Evolutionary conservation across 2,888 invertebrate species (phyloP), one percentile per base, ranked within the genome.

Genomic region (Ctena decussata): DNA sequence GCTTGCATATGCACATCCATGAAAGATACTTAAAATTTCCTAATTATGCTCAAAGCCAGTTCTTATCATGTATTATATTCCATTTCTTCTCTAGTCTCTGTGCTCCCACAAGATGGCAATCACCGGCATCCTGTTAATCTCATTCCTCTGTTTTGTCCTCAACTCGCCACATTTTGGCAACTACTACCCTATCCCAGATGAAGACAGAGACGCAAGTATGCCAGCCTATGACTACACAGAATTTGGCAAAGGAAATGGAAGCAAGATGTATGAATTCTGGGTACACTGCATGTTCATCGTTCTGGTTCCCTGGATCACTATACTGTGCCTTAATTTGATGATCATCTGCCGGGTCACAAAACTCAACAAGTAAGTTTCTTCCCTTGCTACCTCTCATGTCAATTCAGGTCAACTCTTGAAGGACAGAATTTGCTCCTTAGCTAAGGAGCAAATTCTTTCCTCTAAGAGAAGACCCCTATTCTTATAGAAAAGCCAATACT

Each of bases 261-360:
- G 91, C 39, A 70, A 86, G 80, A 46, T 84, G 74, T 93, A 92
- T 83, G 93, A 93, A 88, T 93, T 92, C 84, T 92, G 93, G 93
- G 89, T 93, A 49, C 93, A 93, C 80, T 93, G 93, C 70, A 93
- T 93, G 90, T 90, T 92, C 57, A 85, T 93, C 1, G 91, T 92
- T 0, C 87, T 93, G 70, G 86, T 90, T 32, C 92, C 93, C 32
- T 93, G 93, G 93, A 39, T 92, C n/a, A 86, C 90, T 0, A 92
- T 93, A 21, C 84, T 92, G 65, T 74, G 80, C 46, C 80, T 93
- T 37, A 93, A 93, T 76, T 75, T 92, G 46, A 70, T 90, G 37
- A 93, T 93, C 74, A 89, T 93, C 46, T 70, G 80, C 41, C 37
- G 87, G 72, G 91, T 93, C 27, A 75, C 82, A 15, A 79, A 77